Evolutionary conservation across 2,888 invertebrate species (phyloP).

Genomic region (Lampropteryx suffumata): DNA sequence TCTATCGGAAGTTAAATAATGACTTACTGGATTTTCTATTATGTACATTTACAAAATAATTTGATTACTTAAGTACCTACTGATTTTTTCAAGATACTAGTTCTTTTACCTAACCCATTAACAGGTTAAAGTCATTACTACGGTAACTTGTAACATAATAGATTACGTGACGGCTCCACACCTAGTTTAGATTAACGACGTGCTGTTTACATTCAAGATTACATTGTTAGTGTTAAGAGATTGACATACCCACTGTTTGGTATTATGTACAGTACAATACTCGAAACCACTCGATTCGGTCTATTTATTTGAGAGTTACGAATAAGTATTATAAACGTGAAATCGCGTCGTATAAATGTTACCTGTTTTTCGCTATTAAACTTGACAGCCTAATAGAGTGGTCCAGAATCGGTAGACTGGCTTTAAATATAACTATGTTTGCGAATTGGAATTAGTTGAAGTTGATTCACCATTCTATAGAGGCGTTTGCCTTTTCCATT

Average conservation of each 20-base stretch:
- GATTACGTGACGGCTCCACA: slow-evolving; percentile 42
- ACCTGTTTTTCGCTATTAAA: no score
- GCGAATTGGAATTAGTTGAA: slow-evolving; percentile 10
- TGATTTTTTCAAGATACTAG: no score
- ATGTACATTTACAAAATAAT: no score
- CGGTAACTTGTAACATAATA: slow-evolving; percentile 37
- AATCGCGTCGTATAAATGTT: no score
- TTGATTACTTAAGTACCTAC: no score
- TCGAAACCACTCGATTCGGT: neutral
- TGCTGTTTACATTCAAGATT: slow-evolving; percentile 41
- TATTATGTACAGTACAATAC: neutral
- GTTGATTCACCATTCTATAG: neutral
- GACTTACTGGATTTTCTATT: no score
- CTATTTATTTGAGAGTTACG: no score
- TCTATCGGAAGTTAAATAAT: no score
- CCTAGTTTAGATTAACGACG: slow-evolving; percentile 40
- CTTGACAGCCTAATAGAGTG: neutral
- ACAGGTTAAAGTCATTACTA: slow-evolving; percentile 26
- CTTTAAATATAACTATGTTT: slow-evolving; percentile 8
- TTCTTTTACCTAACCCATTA: neutral
- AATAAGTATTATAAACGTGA: no score
- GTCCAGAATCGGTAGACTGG: neutral
- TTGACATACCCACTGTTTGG: slow-evolving; percentile 38
- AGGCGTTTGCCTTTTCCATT: slow-evolving; percentile 2
- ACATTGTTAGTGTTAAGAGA: slow-evolving; percentile 38